Percentiles rank a stretch among this genome's conserved stretches.
phyloP scores from a whole-genome alignment of 2,888 invertebrate species.

The Abrostola triplasia region DNA sequence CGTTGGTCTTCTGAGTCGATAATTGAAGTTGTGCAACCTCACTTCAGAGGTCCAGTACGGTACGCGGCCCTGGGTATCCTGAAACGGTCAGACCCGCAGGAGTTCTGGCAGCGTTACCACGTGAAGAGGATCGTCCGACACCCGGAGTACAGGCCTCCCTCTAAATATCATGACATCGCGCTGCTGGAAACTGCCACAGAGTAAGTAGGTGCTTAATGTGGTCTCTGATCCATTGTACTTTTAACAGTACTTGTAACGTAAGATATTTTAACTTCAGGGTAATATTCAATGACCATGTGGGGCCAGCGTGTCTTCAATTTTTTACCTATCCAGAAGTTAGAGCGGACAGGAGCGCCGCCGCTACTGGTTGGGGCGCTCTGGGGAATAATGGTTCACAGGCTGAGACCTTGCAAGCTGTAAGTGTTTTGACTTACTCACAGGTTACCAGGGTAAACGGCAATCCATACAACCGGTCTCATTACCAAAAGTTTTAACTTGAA shows the following conservation, averaged over 20 bases:
- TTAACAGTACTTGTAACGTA: no score
- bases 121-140: background rate
- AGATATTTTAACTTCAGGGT: background rate
- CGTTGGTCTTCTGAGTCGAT: no score
- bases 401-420: background rate
- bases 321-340: background rate
- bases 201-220: background rate
- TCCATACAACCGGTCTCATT: no score
- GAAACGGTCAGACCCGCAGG: background rate
- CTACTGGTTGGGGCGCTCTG: constrained; percentile 1
- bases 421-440: background rate
- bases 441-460: background rate
- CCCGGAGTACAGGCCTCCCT: background rate
- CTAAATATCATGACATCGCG: background rate
- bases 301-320: background rate
- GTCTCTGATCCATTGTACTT: no score
- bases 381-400: background rate
- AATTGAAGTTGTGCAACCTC: no score
- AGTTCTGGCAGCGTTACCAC: background rate
- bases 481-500: no score
- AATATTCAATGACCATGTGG: background rate
- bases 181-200: background rate
- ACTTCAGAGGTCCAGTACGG: background rate
- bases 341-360: background rate
- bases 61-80: background rate